A percentile compares a stretch with the other conserved stretches of the same genome.
These are phyloP conservation scores for Numenius arquata DNA, from an alignment of 2,113 vertebrate species.

Conservation along the genomic window DNA sequence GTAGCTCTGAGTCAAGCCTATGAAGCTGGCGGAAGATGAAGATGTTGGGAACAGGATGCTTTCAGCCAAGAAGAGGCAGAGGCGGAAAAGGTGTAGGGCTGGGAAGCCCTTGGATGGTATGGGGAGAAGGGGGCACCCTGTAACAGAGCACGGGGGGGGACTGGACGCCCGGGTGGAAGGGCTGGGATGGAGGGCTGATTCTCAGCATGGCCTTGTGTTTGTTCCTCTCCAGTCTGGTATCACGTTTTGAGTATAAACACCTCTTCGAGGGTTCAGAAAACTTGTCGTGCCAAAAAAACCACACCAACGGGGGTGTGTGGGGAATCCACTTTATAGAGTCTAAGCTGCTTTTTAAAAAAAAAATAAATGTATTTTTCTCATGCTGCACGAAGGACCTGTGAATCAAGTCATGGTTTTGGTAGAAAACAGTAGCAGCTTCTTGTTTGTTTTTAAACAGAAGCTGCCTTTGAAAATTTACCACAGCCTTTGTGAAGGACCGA, in stretches of 20 bases:
- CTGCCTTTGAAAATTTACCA: neutral
- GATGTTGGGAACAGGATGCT: neutral
- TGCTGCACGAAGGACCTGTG: neutral
- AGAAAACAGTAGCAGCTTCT: neutral
- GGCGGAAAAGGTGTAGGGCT: neutral
- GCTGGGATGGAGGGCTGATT: neutral
- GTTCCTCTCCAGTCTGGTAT: too few species aligned
- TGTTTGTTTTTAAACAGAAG: neutral
- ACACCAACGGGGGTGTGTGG: neutral
- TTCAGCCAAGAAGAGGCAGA: neutral
- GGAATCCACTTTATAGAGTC: neutral
- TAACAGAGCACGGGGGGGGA: accelerated
- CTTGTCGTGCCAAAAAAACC: neutral
- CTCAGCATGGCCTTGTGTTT: neutral
- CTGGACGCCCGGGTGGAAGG: neutral
- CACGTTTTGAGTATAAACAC: neutral
- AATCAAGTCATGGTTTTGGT: neutral
- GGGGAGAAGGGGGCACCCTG: neutral
- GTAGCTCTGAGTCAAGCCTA: neutral
- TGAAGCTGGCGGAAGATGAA: neutral
- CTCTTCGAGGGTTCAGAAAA: neutral
- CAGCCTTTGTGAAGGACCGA: neutral
- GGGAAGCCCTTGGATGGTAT: neutral
- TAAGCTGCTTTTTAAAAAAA: neutral
- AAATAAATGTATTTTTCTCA: accelerated